These are phyloP conservation scores for Arctia plantaginis DNA, from an alignment of 2,888 invertebrate species.

Conservation along the genomic window DNA sequence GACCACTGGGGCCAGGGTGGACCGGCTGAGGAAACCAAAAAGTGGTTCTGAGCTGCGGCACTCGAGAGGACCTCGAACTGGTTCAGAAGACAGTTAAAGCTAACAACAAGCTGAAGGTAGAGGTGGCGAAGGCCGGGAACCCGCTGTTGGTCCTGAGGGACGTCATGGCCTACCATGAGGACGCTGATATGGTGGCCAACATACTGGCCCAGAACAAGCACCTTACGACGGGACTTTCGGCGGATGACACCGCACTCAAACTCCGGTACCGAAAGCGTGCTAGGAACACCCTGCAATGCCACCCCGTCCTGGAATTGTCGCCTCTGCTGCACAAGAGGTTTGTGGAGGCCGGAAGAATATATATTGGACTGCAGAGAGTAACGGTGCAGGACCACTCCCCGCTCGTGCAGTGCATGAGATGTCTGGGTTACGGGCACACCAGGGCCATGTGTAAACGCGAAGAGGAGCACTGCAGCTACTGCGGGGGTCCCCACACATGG, in stretches of 20 bases:
- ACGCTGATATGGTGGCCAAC: neutral
- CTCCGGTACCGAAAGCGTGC: constrained; percentile 40
- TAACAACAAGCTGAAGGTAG: neutral
- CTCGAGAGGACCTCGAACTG: neutral
- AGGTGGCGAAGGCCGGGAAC: neutral
- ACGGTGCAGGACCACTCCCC: constrained; percentile 22
- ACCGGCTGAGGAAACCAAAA: constrained; percentile 20
- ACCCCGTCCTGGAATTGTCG: constrained; percentile 41
- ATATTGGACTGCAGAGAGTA: constrained; percentile 9
- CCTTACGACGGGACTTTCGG: neutral
- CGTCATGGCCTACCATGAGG: constrained; percentile 1
- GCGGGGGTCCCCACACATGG: constrained; percentile 33
- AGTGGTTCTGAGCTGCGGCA: neutral
- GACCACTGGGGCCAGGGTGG: constrained; percentile 15
- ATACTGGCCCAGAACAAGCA: neutral
- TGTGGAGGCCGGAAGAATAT: constrained; percentile 13
- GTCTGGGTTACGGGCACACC: constrained; percentile 50
- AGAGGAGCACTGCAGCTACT: constrained; percentile 41
- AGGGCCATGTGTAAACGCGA: constrained; percentile 37
- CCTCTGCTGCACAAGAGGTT: constrained; percentile 30
- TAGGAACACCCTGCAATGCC: constrained; percentile 39
- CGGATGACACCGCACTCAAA: neutral
- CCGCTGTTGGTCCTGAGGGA: neutral
- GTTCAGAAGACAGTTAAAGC: neutral
- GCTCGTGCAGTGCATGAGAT: constrained; percentile 31